A percentile compares a stretch with the other conserved stretches of the same genome.
Conservation (phyloP, 2,888 invertebrate species). For the Melinopterus prodromus region DNA sequence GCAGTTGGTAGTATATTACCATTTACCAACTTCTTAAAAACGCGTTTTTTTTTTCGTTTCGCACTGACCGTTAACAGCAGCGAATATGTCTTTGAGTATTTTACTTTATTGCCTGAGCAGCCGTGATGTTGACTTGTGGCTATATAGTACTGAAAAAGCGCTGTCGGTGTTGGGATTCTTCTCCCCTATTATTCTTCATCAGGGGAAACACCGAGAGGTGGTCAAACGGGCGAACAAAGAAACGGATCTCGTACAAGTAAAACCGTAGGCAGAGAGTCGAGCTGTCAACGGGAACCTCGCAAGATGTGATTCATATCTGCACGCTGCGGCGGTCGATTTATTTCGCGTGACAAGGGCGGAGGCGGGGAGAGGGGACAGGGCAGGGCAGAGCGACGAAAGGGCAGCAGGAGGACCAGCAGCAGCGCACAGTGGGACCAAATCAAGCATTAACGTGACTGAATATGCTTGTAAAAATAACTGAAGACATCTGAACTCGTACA, state of each 20-base stretch:
- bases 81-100: too few species aligned
- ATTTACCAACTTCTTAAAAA: too few species aligned
- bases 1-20: too few species aligned
- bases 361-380: neutral
- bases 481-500: too few species aligned
- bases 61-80: too few species aligned
- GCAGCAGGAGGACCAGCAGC: neutral
- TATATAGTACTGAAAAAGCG: neutral
- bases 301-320: slow-evolving; percentile 25
- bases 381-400: slow-evolving; percentile 12
- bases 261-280: slow-evolving; percentile 12
- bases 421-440: neutral
- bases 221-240: neutral
- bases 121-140: too few species aligned
- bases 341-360: neutral
- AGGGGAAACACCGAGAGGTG: neutral
- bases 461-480: too few species aligned
- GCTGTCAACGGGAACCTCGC: slow-evolving; percentile 16
- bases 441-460: too few species aligned
- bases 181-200: neutral
- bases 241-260: neutral
- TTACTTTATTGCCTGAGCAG: too few species aligned
- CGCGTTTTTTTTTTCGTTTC: too few species aligned
- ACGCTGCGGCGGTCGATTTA: slow-evolving; percentile 26
- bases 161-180: neutral